Evolutionary conservation across 1,140 invertebrate species (phyloP).

Genomic region (Drosophila ohnishii): DNA sequence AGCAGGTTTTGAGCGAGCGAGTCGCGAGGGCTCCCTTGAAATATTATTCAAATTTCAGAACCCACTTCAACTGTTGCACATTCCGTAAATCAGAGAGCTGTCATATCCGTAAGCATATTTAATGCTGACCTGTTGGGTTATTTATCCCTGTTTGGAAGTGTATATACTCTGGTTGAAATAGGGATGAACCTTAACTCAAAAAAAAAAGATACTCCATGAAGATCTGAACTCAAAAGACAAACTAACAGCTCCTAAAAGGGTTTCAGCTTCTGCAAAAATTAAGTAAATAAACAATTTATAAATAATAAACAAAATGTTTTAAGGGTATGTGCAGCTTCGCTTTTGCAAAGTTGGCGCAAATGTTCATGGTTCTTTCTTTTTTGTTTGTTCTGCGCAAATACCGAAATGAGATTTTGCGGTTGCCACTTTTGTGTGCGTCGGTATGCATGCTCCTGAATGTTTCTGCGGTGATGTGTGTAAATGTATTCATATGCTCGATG

Average conservation of each 20-base stretch:
- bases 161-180: not conserved
- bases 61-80: conserved; percentile 41
- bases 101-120: conserved; percentile 15
- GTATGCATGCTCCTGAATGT: conserved; percentile 16
- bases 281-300: conserved; percentile 1
- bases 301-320: not conserved
- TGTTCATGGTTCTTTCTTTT: conserved; percentile 9
- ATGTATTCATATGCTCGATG: conserved; percentile 3
- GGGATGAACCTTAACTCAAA: not conserved
- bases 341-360: not conserved
- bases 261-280: not conserved
- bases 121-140: conserved; percentile 2
- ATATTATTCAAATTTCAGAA: conserved; percentile 16
- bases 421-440: conserved; percentile 23
- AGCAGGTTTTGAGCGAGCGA: not conserved
- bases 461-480: conserved; percentile 7
- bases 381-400: conserved; percentile 20
- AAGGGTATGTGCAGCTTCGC: conserved; percentile 19
- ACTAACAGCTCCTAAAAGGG: not conserved
- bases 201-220: not conserved
- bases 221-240: not conserved
- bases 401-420: conserved; percentile 45
- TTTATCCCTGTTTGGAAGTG: not conserved
- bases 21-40: not conserved
- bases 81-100: conserved; percentile 13